Evolutionary conservation across 1,140 invertebrate genomes (phyloP).

Genomic region (Panulirus ornatus): DNA sequence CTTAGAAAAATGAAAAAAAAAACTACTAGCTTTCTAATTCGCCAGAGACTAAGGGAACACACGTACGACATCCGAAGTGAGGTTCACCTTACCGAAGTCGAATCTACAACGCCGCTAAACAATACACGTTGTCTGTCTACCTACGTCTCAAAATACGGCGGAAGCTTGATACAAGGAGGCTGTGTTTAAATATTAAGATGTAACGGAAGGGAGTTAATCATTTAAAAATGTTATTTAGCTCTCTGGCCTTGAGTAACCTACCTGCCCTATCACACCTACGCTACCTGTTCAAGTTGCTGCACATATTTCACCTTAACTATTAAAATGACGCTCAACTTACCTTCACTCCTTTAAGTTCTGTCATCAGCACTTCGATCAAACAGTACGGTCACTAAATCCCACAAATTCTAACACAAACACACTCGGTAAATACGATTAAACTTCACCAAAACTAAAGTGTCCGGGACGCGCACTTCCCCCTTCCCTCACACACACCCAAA

Average conservation of each 20-base stretch:
- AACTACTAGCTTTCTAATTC: background rate
- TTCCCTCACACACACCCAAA: background rate
- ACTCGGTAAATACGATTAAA: background rate
- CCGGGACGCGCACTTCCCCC: background rate
- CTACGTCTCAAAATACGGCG: background rate
- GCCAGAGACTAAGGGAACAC: background rate
- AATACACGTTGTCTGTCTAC: background rate
- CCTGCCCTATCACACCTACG: slow-evolving; percentile 31
- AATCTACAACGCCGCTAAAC: background rate
- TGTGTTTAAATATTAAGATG: too few species aligned
- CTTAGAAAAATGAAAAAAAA: too few species aligned
- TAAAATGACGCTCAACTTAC: slow-evolving; percentile 8
- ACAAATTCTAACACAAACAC: background rate
- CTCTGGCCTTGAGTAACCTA: slow-evolving; percentile 43
- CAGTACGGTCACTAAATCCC: background rate
- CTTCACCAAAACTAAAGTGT: background rate
- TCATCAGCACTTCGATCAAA: background rate
- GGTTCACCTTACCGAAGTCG: background rate
- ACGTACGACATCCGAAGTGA: background rate
- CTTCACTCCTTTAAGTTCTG: background rate
- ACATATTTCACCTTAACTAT: slow-evolving; percentile 8
- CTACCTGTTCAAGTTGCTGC: slow-evolving; percentile 38
- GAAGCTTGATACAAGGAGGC: background rate
- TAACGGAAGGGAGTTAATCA: background rate
- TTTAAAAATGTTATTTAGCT: slow-evolving; percentile 9